Evolutionary conservation across 2,797 vertebrate genomes (phyloP), one percentile per base, ranked within the genome.

Genomic region (Urophycis tenuis): DNA sequence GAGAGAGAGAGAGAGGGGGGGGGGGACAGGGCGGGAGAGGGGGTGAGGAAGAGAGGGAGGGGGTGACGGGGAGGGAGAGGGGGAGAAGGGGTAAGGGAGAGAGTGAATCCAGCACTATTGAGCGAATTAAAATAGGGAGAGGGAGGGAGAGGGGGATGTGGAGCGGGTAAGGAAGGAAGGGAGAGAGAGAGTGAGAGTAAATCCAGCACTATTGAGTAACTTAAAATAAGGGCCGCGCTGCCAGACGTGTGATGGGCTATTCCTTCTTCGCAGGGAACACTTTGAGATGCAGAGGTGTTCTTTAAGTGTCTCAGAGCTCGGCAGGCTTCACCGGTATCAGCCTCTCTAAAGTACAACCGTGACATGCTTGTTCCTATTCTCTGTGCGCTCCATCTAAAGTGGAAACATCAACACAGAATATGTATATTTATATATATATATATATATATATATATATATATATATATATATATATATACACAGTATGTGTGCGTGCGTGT

Each of bases 191-290:
- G 79, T 5, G 9, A 74, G 73, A 83, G 80, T 81, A 83, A 85
- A 85, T 77, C 74, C 79, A 79, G 89, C 78, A 36, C 81, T 85
- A 85, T 81, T 45, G 69, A 15, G 41, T 31, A 31, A 77, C 31
- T 83, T 84, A 83, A 87, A 84, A 85, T 86, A 82, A 83, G 78
- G 79, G 81, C 75, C 71, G 72, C 77, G 64, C 81, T 71, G 76
- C 80, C 77, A 75, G 72, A 84, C 80, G 70, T 82, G 77, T 72
- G 77, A 84, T 49, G 74, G 69, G 49, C 70, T 25, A 64, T 78
- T 75, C 79, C 29, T 77, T 67, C 3, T 3, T 74, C 33, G 49
- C 5, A 82, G 77, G 69, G 75, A 73, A 81, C 41, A 64, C 53
- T 64, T 82, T 81, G 77, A 75, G 81, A 82, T 77, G 39, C 77